Percentiles rank a stretch among this genome's conserved stretches.
These are phyloP conservation scores for Planococcus citri DNA, from an alignment of 1,140 invertebrate species.

Conservation along the genomic window DNA sequence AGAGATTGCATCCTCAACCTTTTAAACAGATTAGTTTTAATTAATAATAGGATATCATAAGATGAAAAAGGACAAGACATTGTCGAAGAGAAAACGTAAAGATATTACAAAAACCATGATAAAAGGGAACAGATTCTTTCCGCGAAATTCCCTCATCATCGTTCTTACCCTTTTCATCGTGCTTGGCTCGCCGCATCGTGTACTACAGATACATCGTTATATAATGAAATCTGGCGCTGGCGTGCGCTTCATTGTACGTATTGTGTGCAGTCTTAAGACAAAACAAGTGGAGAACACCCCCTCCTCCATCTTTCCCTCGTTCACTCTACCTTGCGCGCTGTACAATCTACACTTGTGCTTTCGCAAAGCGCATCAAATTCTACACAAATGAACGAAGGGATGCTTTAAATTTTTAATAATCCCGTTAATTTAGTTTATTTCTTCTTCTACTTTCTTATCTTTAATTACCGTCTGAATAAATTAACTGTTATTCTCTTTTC, in stretches of 20 bases:
- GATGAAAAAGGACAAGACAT: neutral
- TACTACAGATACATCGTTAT: neutral
- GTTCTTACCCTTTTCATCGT: too few species aligned
- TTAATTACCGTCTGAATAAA: neutral
- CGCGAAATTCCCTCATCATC: too few species aligned
- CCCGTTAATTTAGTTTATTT: neutral
- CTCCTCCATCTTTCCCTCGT: too few species aligned
- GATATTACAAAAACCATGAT: neutral
- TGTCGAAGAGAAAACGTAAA: neutral
- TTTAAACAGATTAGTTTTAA: neutral
- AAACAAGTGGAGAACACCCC: too few species aligned
- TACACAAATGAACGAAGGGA: neutral
- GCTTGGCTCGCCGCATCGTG: neutral
- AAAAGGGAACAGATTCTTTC: neutral
- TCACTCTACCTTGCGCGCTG: too few species aligned
- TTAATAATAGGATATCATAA: neutral
- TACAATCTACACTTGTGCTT: too few species aligned
- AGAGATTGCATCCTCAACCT: too few species aligned
- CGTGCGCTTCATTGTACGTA: neutral
- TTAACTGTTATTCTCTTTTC: neutral
- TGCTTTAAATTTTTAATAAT: neutral
- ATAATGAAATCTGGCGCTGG: neutral
- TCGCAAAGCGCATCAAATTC: neutral
- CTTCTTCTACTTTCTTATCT: slow-evolving; percentile 7
- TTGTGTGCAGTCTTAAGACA: neutral